Percentiles rank a stretch among this genome's conserved stretches.
Conservation (phyloP, 2,888 invertebrate genomes). For the Eupithecia tripunctaria region DNA sequence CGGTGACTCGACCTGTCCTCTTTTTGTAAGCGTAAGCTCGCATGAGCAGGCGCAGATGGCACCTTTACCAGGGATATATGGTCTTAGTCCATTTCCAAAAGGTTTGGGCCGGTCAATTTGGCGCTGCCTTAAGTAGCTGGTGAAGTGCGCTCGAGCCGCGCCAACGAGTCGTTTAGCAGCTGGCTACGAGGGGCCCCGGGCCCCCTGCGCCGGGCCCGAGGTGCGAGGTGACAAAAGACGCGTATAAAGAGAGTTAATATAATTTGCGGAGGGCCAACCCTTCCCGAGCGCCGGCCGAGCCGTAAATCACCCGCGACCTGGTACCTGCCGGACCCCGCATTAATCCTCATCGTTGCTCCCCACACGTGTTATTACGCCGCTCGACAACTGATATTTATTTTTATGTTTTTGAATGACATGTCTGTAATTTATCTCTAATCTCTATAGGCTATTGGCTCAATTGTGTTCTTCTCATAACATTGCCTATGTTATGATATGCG, state of each 20-base stretch:
- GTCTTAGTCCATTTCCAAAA: neutral
- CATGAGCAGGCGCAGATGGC: neutral
- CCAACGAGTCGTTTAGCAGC: neutral
- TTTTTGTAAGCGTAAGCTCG: neutral
- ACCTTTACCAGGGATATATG: too few species aligned
- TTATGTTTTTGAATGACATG: conserved; percentile 2
- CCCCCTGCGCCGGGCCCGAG: conserved; percentile 23
- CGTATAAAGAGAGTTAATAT: conserved; percentile 69
- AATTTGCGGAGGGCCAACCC: conserved; percentile 58
- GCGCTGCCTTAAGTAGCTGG: neutral
- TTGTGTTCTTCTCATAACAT: neutral
- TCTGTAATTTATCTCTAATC: neutral
- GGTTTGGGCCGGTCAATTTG: neutral
- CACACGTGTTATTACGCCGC: conserved; percentile 50
- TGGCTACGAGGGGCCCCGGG: neutral
- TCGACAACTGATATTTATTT: conserved; percentile 24
- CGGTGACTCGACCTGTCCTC: neutral
- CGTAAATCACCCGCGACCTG: neutral
- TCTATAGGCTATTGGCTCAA: neutral
- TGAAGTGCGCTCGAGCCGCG: neutral
- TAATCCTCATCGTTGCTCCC: conserved; percentile 52
- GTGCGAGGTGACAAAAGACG: conserved; percentile 62
- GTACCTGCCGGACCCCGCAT: conserved; percentile 59
- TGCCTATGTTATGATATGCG: neutral
- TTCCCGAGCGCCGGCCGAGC: conserved; percentile 26